Conservation (phyloP, 2,113 vertebrate species). For the Uropsilus gracilis region DNA sequence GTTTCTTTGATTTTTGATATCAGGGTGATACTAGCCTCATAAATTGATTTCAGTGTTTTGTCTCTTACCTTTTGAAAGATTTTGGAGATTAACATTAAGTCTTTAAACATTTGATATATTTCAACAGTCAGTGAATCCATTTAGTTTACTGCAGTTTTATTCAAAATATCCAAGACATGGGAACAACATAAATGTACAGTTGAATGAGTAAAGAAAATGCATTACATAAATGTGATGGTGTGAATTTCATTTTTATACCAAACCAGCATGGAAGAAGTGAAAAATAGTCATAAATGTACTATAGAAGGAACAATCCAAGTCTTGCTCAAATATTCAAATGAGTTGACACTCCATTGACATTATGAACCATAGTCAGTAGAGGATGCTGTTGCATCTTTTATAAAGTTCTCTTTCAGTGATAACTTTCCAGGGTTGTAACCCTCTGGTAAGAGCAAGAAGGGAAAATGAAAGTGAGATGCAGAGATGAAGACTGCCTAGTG, state of each 20-base stretch:
- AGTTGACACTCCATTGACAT: neutral
- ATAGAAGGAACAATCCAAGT: neutral
- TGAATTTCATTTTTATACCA: neutral
- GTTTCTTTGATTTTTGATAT: neutral
- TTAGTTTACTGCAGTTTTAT: neutral
- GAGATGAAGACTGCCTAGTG: neutral
- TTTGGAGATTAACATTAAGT: neutral
- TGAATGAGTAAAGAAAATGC: neutral
- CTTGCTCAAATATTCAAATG: neutral
- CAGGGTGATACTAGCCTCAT: neutral
- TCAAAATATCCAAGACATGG: neutral
- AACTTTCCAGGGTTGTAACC: slow-evolving; percentile 18
- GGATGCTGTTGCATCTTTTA: slow-evolving; percentile 70
- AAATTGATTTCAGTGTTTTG: neutral
- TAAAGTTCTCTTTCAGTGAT: neutral
- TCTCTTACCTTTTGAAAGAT: neutral
- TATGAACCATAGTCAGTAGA: slow-evolving; percentile 59
- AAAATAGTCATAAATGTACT: neutral
- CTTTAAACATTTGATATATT: neutral
- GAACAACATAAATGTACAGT: neutral
- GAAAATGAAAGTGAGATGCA: slow-evolving; percentile 48
- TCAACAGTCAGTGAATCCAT: neutral
- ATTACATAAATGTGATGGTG: neutral
- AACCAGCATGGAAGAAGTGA: slow-evolving; percentile 6
- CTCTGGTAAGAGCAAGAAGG: neutral